phyloP scores from a whole-genome alignment of 2,888 invertebrate genomes.

The Dynastes grantii region DNA sequence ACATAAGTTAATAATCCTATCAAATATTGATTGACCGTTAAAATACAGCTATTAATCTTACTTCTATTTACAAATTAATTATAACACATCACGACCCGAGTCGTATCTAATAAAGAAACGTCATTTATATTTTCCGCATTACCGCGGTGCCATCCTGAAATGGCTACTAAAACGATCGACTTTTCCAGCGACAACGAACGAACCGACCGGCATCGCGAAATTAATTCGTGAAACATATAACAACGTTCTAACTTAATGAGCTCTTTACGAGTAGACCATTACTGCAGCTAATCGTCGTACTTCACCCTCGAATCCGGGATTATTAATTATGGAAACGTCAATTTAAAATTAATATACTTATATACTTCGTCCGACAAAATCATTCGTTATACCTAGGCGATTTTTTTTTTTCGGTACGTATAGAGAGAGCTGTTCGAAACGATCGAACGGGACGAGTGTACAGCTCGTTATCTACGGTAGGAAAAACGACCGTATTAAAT shows the following conservation, averaged over 20 bases:
- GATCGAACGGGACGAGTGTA: not conserved
- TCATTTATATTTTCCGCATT: conserved; percentile 18
- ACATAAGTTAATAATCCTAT: no score
- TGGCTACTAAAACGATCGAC: not conserved
- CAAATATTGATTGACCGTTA: not conserved
- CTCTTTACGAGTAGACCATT: conserved; percentile 38
- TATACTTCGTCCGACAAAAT: not conserved
- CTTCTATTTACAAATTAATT: conserved; percentile 31
- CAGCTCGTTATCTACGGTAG: not conserved
- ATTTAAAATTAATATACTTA: conserved; percentile 29
- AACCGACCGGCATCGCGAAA: conserved; percentile 11
- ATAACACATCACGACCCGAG: not conserved
- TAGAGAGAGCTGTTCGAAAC: not conserved
- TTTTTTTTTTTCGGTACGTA: not conserved
- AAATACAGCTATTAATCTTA: not conserved
- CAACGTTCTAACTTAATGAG: conserved; percentile 40
- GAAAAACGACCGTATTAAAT: not conserved
- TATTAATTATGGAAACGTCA: conserved; percentile 9
- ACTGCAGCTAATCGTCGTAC: conserved; percentile 26
- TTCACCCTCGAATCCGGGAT: conserved; percentile 14
- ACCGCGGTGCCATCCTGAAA: not conserved
- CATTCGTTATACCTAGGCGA: not conserved
- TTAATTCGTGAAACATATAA: conserved; percentile 41
- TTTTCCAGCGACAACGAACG: not conserved
- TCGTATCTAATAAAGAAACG: conserved; percentile 26